phyloP scores from a whole-genome alignment of 2,888 invertebrate genomes.

The Aplocera efformata region DNA sequence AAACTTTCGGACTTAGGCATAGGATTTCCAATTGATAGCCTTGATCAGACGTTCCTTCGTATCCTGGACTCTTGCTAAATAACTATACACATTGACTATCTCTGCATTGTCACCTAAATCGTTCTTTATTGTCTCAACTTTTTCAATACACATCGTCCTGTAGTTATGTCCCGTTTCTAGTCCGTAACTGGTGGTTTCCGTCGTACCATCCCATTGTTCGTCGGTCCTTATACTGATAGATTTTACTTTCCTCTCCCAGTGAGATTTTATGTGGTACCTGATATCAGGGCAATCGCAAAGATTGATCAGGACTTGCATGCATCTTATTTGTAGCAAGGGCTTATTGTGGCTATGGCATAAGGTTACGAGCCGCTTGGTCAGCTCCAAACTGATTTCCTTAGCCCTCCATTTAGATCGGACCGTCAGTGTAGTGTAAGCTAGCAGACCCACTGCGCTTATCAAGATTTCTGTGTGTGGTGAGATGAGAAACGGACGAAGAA shows the following conservation, averaged over 20 bases:
- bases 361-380: constrained; percentile 46
- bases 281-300: constrained; percentile 67
- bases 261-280: constrained; percentile 46
- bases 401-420: constrained; percentile 66
- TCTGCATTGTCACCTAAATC: constrained; percentile 52
- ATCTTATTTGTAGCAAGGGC: constrained; percentile 53
- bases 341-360: constrained; percentile 44
- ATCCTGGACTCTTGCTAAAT: constrained; percentile 41
- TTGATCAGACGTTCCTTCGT: constrained; percentile 47
- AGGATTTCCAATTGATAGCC: constrained; percentile 55
- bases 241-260: constrained; percentile 46
- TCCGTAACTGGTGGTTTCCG: constrained; percentile 49
- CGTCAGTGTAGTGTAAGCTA: constrained; percentile 59
- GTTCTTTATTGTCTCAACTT: constrained; percentile 55
- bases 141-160: constrained; percentile 60
- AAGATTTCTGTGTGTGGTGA: constrained; percentile 42
- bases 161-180: constrained; percentile 61
- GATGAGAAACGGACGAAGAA: constrained; percentile 38
- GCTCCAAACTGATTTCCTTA: constrained; percentile 47
- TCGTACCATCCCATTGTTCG: constrained; percentile 63
- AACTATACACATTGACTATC: constrained; percentile 59
- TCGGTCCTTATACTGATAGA: constrained; percentile 46
- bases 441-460: constrained; percentile 52
- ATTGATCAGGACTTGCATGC: constrained; percentile 63
- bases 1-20: constrained; percentile 28